phyloP scores from a whole-genome alignment of 1,140 invertebrate species.

The Saccostrea glomerata region DNA sequence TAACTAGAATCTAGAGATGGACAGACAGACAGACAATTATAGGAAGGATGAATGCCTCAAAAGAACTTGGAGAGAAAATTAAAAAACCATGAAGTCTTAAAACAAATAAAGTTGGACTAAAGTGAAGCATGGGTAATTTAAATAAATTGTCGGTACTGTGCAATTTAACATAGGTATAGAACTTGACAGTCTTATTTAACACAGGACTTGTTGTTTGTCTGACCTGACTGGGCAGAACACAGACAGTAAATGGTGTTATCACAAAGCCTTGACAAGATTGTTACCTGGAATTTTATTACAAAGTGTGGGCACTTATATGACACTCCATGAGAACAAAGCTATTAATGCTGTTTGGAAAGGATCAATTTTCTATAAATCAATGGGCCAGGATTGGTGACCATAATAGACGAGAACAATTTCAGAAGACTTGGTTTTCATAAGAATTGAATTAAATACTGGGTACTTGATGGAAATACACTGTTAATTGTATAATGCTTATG shows the following conservation, averaged over 20 bases:
- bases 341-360: conserved; percentile 11
- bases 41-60: no score
- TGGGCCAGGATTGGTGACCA: background rate
- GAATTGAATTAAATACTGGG: background rate
- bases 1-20: no score
- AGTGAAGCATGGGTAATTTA: no score
- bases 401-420: background rate
- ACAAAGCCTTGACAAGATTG: background rate
- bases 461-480: background rate
- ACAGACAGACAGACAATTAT: no score
- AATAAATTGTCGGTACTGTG: no score
- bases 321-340: background rate
- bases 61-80: no score
- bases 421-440: background rate
- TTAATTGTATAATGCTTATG: background rate
- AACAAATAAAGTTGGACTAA: no score
- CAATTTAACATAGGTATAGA: no score
- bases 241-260: background rate
- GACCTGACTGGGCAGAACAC: background rate
- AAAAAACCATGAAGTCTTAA: no score
- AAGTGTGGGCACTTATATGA: background rate
- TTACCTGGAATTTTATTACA: conserved; percentile 18
- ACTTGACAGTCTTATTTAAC: no score
- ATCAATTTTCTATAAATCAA: conserved; percentile 1
- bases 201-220: no score